Conservation (phyloP, 2,797 vertebrate genomes). For the Pangasius krempfi region DNA sequence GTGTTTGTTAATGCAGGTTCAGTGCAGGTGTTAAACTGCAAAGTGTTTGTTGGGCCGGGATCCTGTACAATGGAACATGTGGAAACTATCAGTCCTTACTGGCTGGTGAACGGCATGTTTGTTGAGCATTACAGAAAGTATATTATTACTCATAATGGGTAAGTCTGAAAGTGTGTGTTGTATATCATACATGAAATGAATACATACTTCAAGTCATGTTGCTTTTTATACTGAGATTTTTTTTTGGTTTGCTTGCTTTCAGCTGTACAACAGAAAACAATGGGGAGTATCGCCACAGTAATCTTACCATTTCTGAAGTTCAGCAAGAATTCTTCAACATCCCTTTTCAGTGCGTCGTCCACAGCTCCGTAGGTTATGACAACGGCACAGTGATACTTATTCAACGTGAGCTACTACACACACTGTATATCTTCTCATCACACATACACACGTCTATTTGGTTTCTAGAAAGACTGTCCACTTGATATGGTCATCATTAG, state of each 20-base stretch:
- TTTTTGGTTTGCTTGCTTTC: neutral
- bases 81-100: neutral
- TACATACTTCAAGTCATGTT: neutral
- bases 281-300: conserved; percentile 28
- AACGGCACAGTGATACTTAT: conserved; percentile 50
- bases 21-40: conserved; percentile 60
- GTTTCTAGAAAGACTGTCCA: neutral
- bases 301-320: conserved; percentile 66
- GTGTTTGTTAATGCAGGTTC: conserved; percentile 52
- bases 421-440: neutral
- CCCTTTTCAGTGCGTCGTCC: conserved; percentile 53
- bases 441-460: neutral
- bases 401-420: conserved; percentile 58
- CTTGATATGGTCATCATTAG: neutral
- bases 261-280: conserved; percentile 21
- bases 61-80: conserved; percentile 22
- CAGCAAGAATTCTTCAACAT: conserved; percentile 61
- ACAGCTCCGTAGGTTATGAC: fast-evolving
- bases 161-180: conserved; percentile 11
- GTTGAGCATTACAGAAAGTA: neutral
- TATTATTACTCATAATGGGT: neutral
- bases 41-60: conserved; percentile 57
- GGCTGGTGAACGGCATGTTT: conserved; percentile 38
- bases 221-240: neutral
- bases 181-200: neutral